phyloP scores from a whole-genome alignment of 2,888 invertebrate genomes.

The Diadromus collaris region DNA sequence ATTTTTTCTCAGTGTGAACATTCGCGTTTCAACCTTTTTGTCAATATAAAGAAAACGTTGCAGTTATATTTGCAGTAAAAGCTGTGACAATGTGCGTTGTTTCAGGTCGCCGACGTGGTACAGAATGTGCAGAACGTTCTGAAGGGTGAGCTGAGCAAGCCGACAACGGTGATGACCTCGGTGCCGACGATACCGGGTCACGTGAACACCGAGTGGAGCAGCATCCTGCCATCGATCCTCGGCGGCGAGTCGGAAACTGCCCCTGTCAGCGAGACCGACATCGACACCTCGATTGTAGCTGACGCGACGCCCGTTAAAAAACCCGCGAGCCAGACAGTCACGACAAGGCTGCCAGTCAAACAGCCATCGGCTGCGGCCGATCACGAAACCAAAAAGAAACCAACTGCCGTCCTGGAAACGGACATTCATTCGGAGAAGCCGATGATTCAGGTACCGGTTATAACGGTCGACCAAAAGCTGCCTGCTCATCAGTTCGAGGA shows the following conservation, averaged over 20 bases:
- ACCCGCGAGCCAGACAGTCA: slow-evolving; percentile 27
- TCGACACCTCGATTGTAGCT: slow-evolving; percentile 52
- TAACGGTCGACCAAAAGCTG: slow-evolving; percentile 72
- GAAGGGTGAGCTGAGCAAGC: slow-evolving; percentile 87
- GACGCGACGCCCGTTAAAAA: slow-evolving; percentile 53
- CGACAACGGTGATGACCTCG: slow-evolving; percentile 70
- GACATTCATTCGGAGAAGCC: slow-evolving; percentile 69
- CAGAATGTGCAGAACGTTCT: slow-evolving; percentile 92
- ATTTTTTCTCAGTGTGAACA: background rate
- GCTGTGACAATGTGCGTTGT: background rate
- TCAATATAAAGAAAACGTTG: background rate
- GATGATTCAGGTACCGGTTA: slow-evolving; percentile 77
- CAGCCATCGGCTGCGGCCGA: slow-evolving; percentile 45
- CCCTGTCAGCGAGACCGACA: slow-evolving; percentile 80
- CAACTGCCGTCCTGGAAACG: slow-evolving; percentile 29
- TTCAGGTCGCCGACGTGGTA: slow-evolving; percentile 88
- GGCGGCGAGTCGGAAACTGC: slow-evolving; percentile 85
- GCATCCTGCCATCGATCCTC: slow-evolving; percentile 90
- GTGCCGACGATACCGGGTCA: slow-evolving; percentile 77
- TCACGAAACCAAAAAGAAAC: slow-evolving; percentile 56
- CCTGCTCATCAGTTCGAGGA: slow-evolving; percentile 65
- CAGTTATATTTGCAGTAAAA: background rate
- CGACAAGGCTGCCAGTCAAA: slow-evolving; percentile 27
- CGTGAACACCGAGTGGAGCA: slow-evolving; percentile 84
- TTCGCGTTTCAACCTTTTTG: background rate